Conservation (phyloP, 2,888 invertebrate genomes). For the Agonopterix arenella region DNA sequence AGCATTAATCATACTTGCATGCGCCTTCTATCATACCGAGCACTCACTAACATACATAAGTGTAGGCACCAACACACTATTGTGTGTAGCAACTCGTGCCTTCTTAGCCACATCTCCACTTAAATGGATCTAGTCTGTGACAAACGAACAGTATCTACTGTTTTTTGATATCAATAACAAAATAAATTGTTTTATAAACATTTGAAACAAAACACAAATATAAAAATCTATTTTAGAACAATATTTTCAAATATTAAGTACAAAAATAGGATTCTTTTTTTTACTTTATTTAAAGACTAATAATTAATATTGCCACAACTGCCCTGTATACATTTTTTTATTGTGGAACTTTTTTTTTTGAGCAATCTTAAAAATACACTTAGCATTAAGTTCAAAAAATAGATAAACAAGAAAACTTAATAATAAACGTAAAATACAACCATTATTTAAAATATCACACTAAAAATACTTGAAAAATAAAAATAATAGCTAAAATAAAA, state of each 20-base stretch:
- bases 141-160: background rate
- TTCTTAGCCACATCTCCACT: too few relatives aligned
- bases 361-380: background rate
- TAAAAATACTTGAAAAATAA: too few relatives aligned
- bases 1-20: too few relatives aligned
- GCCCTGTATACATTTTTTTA: constrained; percentile 9
- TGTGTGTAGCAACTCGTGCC: too few relatives aligned
- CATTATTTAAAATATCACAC: too few relatives aligned
- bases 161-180: constrained; percentile 1
- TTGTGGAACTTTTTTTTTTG: constrained; percentile 6
- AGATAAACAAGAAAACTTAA: background rate
- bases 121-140: too few relatives aligned
- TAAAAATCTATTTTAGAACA: constrained; percentile 9
- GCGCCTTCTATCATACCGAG: too few relatives aligned
- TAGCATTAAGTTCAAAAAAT: background rate
- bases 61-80: too few relatives aligned
- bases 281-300: constrained; percentile 1
- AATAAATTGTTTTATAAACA: constrained; percentile 36
- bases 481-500: background rate
- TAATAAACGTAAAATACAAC: background rate
- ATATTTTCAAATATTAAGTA: background rate
- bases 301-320: constrained; percentile 9
- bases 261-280: constrained; percentile 2
- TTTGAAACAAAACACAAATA: constrained; percentile 50
- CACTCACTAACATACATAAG: too few relatives aligned